Percentiles rank a stretch among this genome's conserved stretches.
These are phyloP conservation scores for Ctenodactylus gundi DNA, from an alignment of 2,113 vertebrate genomes.

Conservation along the genomic window DNA sequence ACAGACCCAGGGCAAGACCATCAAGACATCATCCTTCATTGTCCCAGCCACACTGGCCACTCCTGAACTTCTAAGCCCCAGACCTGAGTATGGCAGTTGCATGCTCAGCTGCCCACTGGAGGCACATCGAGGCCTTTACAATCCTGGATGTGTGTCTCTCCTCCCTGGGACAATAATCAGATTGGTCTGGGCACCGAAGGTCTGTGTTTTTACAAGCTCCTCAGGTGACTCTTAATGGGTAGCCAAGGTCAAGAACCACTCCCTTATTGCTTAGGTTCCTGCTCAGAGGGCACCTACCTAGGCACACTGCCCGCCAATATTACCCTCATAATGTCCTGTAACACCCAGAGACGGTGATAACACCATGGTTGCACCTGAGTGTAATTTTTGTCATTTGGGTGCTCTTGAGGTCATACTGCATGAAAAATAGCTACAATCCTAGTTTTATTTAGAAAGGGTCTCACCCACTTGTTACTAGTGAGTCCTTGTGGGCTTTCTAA, in stretches of 20 bases:
- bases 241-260: not conserved
- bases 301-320: too few relatives aligned
- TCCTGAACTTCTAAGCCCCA: not conserved
- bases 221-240: not conserved
- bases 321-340: not conserved
- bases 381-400: not conserved
- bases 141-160: not conserved
- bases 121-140: not conserved
- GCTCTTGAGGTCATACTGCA: too few relatives aligned
- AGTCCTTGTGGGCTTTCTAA: too few relatives aligned
- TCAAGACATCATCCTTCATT: not conserved
- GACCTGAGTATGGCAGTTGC: not conserved
- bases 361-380: too few relatives aligned
- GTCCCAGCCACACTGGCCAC: not conserved
- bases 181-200: not conserved
- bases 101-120: not conserved
- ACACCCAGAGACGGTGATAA: not conserved
- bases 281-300: not conserved
- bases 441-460: not conserved
- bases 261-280: not conserved
- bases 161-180: not conserved
- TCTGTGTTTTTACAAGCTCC: not conserved
- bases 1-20: not conserved
- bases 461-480: too few relatives aligned
- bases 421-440: not conserved